phyloP scores from a whole-genome alignment of 1,140 invertebrate species.

The Drosophila albomicans region DNA sequence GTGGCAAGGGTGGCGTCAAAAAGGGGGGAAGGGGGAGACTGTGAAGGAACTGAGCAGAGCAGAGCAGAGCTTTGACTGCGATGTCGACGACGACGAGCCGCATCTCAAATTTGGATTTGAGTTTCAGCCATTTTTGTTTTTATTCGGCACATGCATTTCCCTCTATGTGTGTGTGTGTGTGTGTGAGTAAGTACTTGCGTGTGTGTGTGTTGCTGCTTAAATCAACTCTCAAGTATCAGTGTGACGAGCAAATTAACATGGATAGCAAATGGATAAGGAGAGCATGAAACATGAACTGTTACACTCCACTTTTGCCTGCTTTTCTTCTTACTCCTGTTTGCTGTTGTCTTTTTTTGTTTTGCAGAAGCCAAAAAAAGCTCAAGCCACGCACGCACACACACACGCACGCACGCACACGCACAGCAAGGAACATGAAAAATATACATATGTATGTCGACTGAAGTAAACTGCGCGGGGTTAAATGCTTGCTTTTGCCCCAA shows the following conservation, averaged over 20 bases:
- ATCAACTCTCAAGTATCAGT: constrained; percentile 52
- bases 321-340: neutral
- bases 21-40: neutral
- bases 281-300: constrained; percentile 41
- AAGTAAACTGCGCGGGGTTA: constrained; percentile 23
- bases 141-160: constrained; percentile 41
- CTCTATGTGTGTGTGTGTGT: constrained; percentile 1
- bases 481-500: constrained; percentile 1
- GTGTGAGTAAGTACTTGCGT: neutral
- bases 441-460: constrained; percentile 25
- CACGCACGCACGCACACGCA: constrained; percentile 14
- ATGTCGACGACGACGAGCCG: constrained; percentile 23
- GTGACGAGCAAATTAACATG: constrained; percentile 10
- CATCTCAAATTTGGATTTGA: constrained; percentile 4
- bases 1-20: neutral
- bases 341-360: constrained; percentile 22
- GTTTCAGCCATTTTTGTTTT: constrained; percentile 10
- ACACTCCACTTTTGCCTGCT: neutral
- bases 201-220: constrained; percentile 36
- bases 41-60: neutral
- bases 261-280: constrained; percentile 49
- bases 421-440: constrained; percentile 60
- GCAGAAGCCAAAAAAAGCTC: constrained; percentile 28
- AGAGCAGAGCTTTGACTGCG: constrained; percentile 24
- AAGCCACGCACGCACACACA: constrained; percentile 6